Conservation (phyloP, 1,140 invertebrate genomes). For the Ceratosolen solmsi region DNA sequence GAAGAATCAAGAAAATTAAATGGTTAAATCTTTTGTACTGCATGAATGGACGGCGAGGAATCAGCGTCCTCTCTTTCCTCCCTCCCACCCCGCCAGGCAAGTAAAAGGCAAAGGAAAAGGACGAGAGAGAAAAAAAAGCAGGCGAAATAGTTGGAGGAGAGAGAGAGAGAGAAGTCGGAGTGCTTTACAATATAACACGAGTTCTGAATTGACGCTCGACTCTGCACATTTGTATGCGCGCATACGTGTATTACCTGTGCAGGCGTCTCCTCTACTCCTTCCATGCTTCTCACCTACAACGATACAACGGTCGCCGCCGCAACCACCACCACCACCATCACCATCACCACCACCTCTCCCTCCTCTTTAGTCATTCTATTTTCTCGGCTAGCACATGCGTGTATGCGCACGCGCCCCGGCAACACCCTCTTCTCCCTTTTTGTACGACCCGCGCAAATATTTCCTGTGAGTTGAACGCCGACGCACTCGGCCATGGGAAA, state of each 20-base stretch:
- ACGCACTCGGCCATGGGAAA: constrained; percentile 8
- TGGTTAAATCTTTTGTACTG: constrained; percentile 10
- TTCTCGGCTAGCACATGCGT: not conserved
- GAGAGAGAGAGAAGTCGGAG: constrained; percentile 12
- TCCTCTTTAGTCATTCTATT: constrained; percentile 24
- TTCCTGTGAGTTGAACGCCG: constrained; percentile 13
- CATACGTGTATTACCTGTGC: constrained; percentile 12
- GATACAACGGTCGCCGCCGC: not conserved
- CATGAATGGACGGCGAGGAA: not conserved
- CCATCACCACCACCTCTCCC: not conserved
- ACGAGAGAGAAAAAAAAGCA: not conserved
- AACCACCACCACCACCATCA: not conserved
- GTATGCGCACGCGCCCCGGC: not conserved
- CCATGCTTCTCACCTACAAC: constrained; percentile 11
- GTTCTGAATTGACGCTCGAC: constrained; percentile 33
- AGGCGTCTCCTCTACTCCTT: not conserved
- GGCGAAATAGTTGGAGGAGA: constrained; percentile 2
- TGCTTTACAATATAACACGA: constrained; percentile 28
- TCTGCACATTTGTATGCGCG: not conserved
- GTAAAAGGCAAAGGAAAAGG: not conserved
- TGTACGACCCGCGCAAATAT: not conserved
- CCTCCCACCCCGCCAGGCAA: not conserved
- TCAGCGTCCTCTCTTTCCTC: not conserved
- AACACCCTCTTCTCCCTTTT: not conserved
- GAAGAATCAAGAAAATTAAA: constrained; percentile 13